Conservation (phyloP, 2,888 invertebrate genomes). For the Eumerus sabulonum region DNA sequence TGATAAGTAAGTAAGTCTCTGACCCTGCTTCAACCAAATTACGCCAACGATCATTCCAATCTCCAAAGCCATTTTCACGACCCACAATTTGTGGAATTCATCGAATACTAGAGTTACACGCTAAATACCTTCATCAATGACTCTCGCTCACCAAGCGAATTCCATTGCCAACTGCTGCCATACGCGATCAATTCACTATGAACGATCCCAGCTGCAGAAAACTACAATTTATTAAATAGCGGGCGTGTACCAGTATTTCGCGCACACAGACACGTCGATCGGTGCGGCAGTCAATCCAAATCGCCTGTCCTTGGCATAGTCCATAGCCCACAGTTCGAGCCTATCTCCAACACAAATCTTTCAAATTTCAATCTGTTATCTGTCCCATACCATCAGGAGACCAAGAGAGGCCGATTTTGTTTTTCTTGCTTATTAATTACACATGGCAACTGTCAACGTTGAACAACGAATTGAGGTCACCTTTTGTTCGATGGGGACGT, state of each 20-base stretch:
- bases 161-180: constrained; percentile 15
- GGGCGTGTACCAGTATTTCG: constrained; percentile 44
- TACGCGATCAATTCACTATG: constrained; percentile 41
- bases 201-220: constrained; percentile 48
- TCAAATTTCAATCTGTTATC: constrained; percentile 53
- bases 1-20: too few species aligned
- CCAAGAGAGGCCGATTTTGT: too few species aligned
- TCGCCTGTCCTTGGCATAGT: constrained; percentile 54
- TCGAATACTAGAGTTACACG: too few species aligned
- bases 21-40: too few species aligned
- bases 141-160: background rate
- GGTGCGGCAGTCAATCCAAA: constrained; percentile 13
- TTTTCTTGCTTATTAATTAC: constrained; percentile 38
- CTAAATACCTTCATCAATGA: too few species aligned
- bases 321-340: background rate
- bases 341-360: constrained; percentile 39
- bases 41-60: too few species aligned
- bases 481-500: constrained; percentile 40
- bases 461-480: constrained; percentile 46
- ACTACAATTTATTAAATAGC: constrained; percentile 49
- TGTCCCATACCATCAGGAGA: constrained; percentile 33
- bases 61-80: too few species aligned
- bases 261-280: constrained; percentile 10
- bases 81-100: too few species aligned
- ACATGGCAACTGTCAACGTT: constrained; percentile 49